These are phyloP conservation scores for Achroia grisella DNA, from an alignment of 1,140 invertebrate genomes.

Conservation along the genomic window DNA sequence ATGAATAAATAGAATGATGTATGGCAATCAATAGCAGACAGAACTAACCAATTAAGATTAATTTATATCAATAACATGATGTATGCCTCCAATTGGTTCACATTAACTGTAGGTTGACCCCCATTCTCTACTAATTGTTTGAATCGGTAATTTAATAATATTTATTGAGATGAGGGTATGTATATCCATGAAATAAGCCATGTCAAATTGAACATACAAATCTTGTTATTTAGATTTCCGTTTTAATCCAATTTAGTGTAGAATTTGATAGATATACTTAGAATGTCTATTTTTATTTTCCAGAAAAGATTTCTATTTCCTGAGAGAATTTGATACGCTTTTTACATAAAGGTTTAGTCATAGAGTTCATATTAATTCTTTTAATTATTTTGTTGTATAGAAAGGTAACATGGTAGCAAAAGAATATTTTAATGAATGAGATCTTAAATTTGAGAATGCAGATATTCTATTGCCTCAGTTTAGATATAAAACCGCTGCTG, in stretches of 20 bases:
- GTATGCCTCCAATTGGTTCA: constrained; percentile 18
- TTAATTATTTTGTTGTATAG: no score
- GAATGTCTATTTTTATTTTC: background rate
- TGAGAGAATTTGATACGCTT: no score
- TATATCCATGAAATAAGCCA: no score
- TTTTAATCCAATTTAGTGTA: background rate
- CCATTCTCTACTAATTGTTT: constrained; percentile 1
- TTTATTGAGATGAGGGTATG: background rate
- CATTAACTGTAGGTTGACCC: constrained; percentile 6
- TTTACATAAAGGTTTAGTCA: no score
- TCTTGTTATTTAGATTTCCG: no score
- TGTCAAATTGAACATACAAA: no score
- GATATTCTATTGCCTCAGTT: no score
- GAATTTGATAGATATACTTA: background rate
- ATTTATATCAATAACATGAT: constrained; percentile 22
- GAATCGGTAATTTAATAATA: background rate
- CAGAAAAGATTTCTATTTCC: background rate
- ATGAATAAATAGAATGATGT: background rate
- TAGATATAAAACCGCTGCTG: no score
- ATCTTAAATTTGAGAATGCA: no score
- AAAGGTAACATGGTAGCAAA: no score
- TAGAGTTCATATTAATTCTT: no score
- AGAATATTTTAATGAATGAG: no score
- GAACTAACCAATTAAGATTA: constrained; percentile 23
- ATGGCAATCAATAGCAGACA: constrained; percentile 11